Conservation (phyloP, 2,797 vertebrate species). For the Dromococcyx pavoninus region DNA sequence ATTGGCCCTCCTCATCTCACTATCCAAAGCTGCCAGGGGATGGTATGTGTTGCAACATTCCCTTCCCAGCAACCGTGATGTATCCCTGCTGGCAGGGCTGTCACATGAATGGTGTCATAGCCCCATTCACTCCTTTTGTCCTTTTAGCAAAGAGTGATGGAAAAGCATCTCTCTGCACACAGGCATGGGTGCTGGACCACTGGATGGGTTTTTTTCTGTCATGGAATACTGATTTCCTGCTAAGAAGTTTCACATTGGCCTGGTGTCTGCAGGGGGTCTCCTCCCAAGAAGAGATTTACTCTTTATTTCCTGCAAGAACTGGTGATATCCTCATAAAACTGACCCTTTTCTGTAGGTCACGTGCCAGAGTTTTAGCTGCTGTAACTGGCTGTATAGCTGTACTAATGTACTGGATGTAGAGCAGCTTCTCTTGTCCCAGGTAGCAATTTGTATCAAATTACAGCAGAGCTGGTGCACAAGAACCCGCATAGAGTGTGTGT, state of each 20-base stretch:
- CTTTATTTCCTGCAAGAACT: background rate
- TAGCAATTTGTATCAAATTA: background rate
- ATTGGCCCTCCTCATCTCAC: background rate
- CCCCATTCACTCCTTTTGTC: background rate
- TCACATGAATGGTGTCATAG: background rate
- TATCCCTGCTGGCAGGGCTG: background rate
- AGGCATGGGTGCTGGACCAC: too few relatives aligned
- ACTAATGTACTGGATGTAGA: background rate
- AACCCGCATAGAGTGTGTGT: background rate
- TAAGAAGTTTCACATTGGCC: background rate
- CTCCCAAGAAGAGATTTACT: background rate
- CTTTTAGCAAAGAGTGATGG: too few relatives aligned
- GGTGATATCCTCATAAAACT: background rate
- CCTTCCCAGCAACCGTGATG: background rate
- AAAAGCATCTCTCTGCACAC: background rate
- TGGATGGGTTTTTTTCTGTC: background rate
- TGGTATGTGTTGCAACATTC: background rate
- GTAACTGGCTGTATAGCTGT: background rate
- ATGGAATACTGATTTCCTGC: background rate
- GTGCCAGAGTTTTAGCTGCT: background rate
- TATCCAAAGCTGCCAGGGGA: background rate
- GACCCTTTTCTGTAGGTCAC: background rate
- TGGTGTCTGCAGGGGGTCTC: background rate
- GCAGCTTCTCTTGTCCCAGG: background rate
- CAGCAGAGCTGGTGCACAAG: background rate